Base-by-base conservation (phyloP, 2,113 vertebrate species). In the Centropus bengalensis region DNA sequence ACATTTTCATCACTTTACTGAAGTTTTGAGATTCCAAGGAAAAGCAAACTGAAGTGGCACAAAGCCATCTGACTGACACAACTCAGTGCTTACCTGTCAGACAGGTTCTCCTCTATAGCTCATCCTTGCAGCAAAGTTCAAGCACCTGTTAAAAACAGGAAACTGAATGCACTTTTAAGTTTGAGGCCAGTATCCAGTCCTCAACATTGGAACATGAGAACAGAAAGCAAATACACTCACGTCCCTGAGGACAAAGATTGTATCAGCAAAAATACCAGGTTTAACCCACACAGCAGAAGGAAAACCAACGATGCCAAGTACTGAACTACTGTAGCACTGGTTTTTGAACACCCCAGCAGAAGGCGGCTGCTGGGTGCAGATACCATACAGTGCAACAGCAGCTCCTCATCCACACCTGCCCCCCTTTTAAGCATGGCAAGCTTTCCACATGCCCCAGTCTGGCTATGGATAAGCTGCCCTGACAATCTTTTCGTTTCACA, bases 251-350 rank as follows among this genome's bases (percentile, higher is more conserved):
- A 40, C 59, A 10, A 64, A 42, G 17, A 9, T 4, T 90, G 22
- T 81, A 63, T 32, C 60, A 95, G 83, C 30, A 68, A 22, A 62
- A 94, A 68, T 59, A 95, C 52, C n/a, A 86, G 44, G 60, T 75
- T 75, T 56, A 62, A 56, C 47, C 59, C 17, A 38, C 82, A 73
- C 51, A 14, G 30, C 51, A 88, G 73, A 83, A 62, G 0, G 23
- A 64, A 91, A 93, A 84, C 64, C 86, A 94, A 78, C 64, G 52
- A 92, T 82, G 77, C 91, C 47, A 42, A 70, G 55, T 0, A 0
- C 86, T 86, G 76, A 84, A 17, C 33, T 88, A 3, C 63, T 91
- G 45, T 51, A 28, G 87, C 85, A 74, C 71, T 80, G 49, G 1
- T 54, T 60, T 76, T 51, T 82, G 67, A 94, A 69, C 79, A 95